These are phyloP conservation scores for Keiferia lycopersicella DNA, from an alignment of 2,888 invertebrate species.

Conservation along the genomic window DNA sequence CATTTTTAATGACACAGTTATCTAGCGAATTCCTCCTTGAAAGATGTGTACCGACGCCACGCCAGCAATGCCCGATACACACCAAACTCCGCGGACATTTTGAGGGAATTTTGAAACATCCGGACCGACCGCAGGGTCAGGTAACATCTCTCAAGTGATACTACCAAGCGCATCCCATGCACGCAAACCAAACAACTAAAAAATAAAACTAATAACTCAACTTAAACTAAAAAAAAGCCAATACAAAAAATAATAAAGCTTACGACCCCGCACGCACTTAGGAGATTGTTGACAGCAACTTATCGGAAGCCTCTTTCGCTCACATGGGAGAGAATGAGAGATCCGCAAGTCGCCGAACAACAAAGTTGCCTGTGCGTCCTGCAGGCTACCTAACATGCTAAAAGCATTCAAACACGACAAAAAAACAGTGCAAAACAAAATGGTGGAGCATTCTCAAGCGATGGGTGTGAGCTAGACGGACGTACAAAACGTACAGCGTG, in stretches of 20 bases:
- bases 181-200: slow-evolving; percentile 43
- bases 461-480: slow-evolving; percentile 50
- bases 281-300: too few species aligned
- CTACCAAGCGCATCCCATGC: slow-evolving; percentile 58
- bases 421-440: slow-evolving; percentile 40
- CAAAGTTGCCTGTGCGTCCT: too few species aligned
- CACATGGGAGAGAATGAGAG: too few species aligned
- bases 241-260: slow-evolving; percentile 32
- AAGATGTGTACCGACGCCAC: slow-evolving; percentile 76
- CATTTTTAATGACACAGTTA: too few species aligned
- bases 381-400: slow-evolving; percentile 31
- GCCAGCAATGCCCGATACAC: slow-evolving; percentile 63
- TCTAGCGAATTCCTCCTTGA: slow-evolving; percentile 52
- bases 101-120: slow-evolving; percentile 27
- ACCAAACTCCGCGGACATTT: slow-evolving; percentile 33
- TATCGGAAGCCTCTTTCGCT: too few species aligned
- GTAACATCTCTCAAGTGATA: slow-evolving; percentile 79
- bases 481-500: slow-evolving; percentile 64
- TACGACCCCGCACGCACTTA: too few species aligned
- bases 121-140: slow-evolving; percentile 66
- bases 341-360: too few species aligned
- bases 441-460: slow-evolving; percentile 41
- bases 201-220: slow-evolving; percentile 35
- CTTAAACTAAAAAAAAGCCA: slow-evolving; percentile 30
- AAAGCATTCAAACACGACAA: neutral